Evolutionary conservation across 2,113 vertebrate species (phyloP).

Genomic region (Onychostruthus taczanowskii): DNA sequence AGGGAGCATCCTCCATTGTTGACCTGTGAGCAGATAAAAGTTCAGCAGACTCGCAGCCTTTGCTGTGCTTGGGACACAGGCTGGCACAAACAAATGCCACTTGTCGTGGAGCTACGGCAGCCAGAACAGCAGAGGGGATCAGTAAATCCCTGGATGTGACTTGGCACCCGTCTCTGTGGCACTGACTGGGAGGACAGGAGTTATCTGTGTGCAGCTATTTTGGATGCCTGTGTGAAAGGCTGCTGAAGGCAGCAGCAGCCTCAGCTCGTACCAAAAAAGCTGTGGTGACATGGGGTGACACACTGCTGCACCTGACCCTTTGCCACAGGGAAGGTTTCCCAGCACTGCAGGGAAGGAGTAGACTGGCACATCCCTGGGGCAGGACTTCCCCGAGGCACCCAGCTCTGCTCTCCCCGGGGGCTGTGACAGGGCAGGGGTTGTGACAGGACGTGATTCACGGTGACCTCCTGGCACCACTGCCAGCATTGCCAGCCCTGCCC

Average conservation of each 20-base stretch:
- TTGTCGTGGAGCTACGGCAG: neutral
- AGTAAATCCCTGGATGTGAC: neutral
- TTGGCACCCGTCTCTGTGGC: rapidly evolving
- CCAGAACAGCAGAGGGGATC: neutral
- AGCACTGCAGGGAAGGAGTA: neutral
- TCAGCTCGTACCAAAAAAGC: neutral
- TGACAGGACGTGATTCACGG: neutral
- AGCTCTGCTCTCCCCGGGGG: neutral
- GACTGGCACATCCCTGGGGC: neutral
- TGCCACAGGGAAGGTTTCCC: neutral
- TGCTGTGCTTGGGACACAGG: neutral
- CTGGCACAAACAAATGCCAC: neutral
- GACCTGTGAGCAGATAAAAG: neutral
- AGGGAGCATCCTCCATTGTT: neutral
- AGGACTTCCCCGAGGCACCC: rapidly evolving
- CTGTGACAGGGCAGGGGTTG: neutral
- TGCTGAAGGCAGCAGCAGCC: neutral
- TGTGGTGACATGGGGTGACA: neutral
- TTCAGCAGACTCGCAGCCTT: neutral
- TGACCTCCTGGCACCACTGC: neutral
- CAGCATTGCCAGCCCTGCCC: neutral
- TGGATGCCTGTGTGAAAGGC: neutral
- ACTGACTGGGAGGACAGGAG: neutral
- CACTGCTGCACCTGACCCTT: neutral
- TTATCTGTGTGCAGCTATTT: neutral